Conservation (phyloP, 2,113 vertebrate genomes). For the Pithys albifrons region DNA sequence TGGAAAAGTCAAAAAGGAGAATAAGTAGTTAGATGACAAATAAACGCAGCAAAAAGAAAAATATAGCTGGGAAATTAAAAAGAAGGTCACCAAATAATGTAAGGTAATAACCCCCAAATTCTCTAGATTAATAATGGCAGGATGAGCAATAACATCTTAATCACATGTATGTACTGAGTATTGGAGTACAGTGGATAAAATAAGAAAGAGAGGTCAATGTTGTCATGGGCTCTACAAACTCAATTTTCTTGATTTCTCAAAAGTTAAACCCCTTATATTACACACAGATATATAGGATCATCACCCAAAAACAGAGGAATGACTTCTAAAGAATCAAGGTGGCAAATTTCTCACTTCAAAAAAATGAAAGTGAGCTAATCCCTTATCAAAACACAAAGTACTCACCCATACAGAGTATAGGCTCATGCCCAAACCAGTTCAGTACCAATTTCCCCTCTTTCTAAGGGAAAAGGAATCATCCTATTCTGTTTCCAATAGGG, state of each 20-base stretch:
- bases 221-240: neutral
- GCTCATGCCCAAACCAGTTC: neutral
- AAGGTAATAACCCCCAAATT: neutral
- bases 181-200: neutral
- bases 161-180: neutral
- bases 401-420: neutral
- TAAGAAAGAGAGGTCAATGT: neutral
- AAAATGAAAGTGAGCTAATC: neutral
- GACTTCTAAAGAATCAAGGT: neutral
- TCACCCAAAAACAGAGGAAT: neutral
- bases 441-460: neutral
- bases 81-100: neutral
- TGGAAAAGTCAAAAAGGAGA: neutral
- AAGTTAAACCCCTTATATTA: neutral
- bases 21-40: neutral
- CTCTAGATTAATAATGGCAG: neutral
- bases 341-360: neutral
- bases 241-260: neutral
- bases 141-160: neutral
- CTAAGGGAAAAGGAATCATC: neutral
- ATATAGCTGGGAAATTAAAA: neutral
- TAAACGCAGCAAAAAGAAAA: neutral
- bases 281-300: neutral
- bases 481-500: neutral
- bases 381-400: neutral